A percentile compares a stretch with the other conserved stretches of the same genome.
These are phyloP conservation scores for Hirundo rustica DNA, from an alignment of 2,797 vertebrate species.

Conservation along the genomic window DNA sequence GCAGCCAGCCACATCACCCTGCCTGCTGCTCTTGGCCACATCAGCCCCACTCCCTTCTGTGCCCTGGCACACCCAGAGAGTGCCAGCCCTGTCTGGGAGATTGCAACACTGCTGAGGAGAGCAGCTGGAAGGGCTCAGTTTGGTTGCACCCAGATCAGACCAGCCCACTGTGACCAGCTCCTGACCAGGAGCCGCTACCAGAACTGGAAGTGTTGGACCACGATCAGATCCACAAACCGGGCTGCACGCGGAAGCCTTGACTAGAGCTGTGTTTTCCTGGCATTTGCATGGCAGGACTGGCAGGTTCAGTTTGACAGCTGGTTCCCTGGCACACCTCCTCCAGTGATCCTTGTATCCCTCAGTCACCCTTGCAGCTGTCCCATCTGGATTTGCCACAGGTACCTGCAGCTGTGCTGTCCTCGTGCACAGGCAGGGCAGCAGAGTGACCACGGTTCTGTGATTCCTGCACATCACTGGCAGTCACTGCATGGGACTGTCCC, in stretches of 20 bases:
- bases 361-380: not conserved
- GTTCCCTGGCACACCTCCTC: not conserved
- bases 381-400: not conserved
- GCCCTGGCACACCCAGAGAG: rapidly evolving
- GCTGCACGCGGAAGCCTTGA: rapidly evolving
- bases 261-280: not conserved
- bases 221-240: not conserved
- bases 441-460: not conserved
- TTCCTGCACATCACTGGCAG: not conserved
- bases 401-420: not conserved
- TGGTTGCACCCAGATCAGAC: not conserved
- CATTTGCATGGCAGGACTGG: not conserved
- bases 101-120: not conserved
- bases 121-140: not conserved
- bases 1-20: not conserved
- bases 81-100: not conserved
- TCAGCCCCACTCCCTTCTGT: not conserved
- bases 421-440: not conserved
- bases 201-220: rapidly evolving
- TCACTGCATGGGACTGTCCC: not conserved
- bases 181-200: not conserved
- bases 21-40: not conserved
- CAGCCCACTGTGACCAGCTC: not conserved
- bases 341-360: not conserved
- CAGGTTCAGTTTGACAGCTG: not conserved